Base-by-base conservation (phyloP, 2,797 vertebrate genomes). In the Todus mexicanus region DNA sequence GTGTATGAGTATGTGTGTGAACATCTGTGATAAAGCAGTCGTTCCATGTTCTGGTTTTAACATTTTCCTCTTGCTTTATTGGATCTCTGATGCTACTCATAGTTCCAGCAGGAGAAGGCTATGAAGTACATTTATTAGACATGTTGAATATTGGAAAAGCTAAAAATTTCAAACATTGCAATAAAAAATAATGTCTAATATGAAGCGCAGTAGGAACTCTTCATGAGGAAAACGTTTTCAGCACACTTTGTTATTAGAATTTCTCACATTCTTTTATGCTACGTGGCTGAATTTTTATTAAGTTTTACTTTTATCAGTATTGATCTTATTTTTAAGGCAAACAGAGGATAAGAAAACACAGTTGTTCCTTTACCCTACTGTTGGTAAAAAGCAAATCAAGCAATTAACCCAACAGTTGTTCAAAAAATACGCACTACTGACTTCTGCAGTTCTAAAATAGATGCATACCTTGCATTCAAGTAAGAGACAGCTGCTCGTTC, bases 401-500 rank as follows among this genome's bases (percentile, higher is more conserved):
- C 74, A 97, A 96, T 97, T 95, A 96, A 96, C 83, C 69, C 84
- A 92, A 95, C 79, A 95, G 86, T 97, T 97, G 95, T 95, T 97
- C 89, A 80, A 95, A 97, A 96, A 93, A n/a, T 66, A 80, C 74
- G 90, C 87, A 89, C 74, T 96, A 84, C 89, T 96, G 96, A 96
- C 94, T 96, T 95, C 54, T 96, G 91, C 73, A 76, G 93, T 93
- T 97, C 93, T 90, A 97, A 98, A 98, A 97, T 94, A 96, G 96
- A 97, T 96, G 94, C 96, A 97, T 97, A 95, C 86, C 71, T 97
- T 95, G 74, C 85, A 16, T 96, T 97, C 96, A 97, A 91, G 72
- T 89, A 93, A 91, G 89, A 94, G 96, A 97, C 97, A 97, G 96
- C 96, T 98, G 96, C 87, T 95, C 93, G 70, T 97, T 97, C 96